Base-by-base conservation (phyloP, 2,113 vertebrate species). In the Nymphicus hollandicus region DNA sequence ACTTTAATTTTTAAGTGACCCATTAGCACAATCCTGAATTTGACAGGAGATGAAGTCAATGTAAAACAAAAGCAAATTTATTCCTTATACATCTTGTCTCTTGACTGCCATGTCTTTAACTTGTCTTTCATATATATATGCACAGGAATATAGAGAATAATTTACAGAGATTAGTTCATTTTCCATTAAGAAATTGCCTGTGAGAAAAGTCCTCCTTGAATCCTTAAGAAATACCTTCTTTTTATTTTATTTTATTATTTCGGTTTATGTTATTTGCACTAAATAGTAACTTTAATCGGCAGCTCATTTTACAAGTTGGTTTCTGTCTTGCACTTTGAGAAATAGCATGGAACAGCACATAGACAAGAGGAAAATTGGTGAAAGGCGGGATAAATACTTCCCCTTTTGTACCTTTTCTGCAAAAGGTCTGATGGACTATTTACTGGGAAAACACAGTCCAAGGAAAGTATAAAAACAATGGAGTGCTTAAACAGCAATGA, bases 1-100 rank as follows among this genome's bases (percentile, higher is more conserved):
- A 94, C 66, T 97, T 97, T 82, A 89, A 95, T 95, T 95, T 92
- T 91, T 93, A 96, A 96, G 72, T 83, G 87, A 91, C 46, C 85
- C 91, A 96, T 97, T 96, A 97, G 88, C 74, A 91, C 89, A 50
- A 43, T 41, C 79, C 66, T 73, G 53, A 92, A 70, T 89, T 86
- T 91, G 96, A 94, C 80, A 78, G 43, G 20, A 91, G 60, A 76
- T 83, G 2, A 41, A 90, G 88, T 95, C 60, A 66, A 87, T 86
- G 81, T 35, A 72, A 69, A 86, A 85, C 44, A 93, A 74, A 93
- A 85, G 74, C 29, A 95, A 83, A 87, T 79, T 88, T 60, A 49
- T 58, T 66, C 68, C 14, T 74, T 81, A 29, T 50, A 4, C 76
- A 28, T 58, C 74, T 50, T 90, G 88, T 68, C 31, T 80, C 46